These are phyloP conservation scores for Chaetodon trifascialis DNA, from an alignment of 2,113 vertebrate genomes.

Conservation along the genomic window DNA sequence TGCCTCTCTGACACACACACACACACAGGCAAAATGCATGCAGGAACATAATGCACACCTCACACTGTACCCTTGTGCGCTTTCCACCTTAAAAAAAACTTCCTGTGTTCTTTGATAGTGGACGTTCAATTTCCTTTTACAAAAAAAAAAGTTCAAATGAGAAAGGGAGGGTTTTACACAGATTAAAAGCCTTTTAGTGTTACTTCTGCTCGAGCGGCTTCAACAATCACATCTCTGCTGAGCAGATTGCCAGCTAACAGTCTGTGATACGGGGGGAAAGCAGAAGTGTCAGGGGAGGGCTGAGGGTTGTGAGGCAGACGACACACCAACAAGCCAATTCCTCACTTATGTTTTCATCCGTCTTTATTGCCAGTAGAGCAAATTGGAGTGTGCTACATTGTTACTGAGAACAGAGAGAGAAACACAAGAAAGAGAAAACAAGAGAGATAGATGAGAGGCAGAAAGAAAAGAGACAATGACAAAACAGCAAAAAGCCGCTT, in stretches of 20 bases:
- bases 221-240: conserved; percentile 64
- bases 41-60: conserved; percentile 32
- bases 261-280: conserved; percentile 31
- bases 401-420: conserved; percentile 44
- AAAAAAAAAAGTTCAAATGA: conserved; percentile 48
- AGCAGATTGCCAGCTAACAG: conserved; percentile 68
- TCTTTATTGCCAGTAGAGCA: conserved; percentile 60
- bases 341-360: conserved; percentile 50
- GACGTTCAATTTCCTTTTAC: conserved; percentile 50
- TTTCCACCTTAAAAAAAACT: conserved; percentile 13
- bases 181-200: conserved; percentile 78
- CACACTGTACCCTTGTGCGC: conserved; percentile 20
- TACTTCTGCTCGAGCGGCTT: conserved; percentile 68
- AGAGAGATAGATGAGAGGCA: conserved; percentile 27
- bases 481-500: conserved; percentile 21
- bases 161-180: conserved; percentile 53
- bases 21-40: conserved; percentile 15
- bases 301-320: conserved; percentile 46
- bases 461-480: conserved; percentile 19
- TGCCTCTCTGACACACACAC: conserved; percentile 40
- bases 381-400: conserved; percentile 54
- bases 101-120: conserved; percentile 52
- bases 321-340: conserved; percentile 46
- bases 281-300: conserved; percentile 41
- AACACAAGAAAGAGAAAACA: conserved; percentile 14